Base-by-base conservation (phyloP, 2,113 vertebrate species). In the Pachyramphus minor region DNA sequence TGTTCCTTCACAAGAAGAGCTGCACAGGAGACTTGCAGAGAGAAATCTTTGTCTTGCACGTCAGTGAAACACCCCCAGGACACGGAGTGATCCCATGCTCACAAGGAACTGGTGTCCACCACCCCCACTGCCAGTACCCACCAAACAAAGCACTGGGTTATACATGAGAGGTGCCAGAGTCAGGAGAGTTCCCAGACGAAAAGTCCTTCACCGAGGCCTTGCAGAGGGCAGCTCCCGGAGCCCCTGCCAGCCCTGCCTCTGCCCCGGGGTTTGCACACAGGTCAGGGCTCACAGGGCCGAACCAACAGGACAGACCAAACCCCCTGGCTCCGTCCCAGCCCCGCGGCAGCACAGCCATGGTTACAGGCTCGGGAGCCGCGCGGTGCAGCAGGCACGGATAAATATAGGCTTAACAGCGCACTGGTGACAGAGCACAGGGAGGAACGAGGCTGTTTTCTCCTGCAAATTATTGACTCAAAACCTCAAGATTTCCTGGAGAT, bases 131-230 rank as follows among this genome's bases (percentile, higher is more conserved):
- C 56, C 74, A 63, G 7, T 5, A 62, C 20, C 42, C 25, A 12
- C 45, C 23, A 4, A 8, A 44, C n/a, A 33, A 12, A 42, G 56
- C 1, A 0, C 41, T 8, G 5, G 37, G 69, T 11, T 19, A 28
- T 44, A 21, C 0, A 1, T 4, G n/a, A 2, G 4, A 42, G 22
- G 14, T 2, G 0, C 0, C 39, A 44, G 35, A 63, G 16, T 5
- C 37, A 47, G 44, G 37, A 8, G 82, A 75, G 16, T 1, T 22
- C 42, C 28, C n/a, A 25, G 13, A 3, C 0, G 7, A 27, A 42
- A 28, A 44, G 31, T n/a, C 35, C 39, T 62, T 16, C 59, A 11
- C 0, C 1, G 8, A 83, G 55, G 45, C 67, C 62, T 7, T 6
- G 31, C 7, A 3, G 45, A n/a, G 31, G 5, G 12, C 27, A 30